These are phyloP conservation scores for Caloenas nicobarica DNA, from an alignment of 2,113 vertebrate species.

Conservation along the genomic window DNA sequence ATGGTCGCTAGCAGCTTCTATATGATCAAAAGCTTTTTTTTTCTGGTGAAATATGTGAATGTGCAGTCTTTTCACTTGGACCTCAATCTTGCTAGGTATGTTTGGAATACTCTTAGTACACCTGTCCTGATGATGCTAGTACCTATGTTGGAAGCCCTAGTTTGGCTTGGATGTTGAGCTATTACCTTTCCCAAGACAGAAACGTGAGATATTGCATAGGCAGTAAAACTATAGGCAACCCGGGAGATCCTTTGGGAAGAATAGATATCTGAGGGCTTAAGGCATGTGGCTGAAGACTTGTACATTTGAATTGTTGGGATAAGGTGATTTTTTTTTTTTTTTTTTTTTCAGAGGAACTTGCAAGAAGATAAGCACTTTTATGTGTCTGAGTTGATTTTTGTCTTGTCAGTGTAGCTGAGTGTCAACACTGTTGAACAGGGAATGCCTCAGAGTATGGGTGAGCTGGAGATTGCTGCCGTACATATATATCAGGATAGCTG, in stretches of 20 bases:
- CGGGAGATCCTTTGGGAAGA: not conserved
- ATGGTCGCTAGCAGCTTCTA: not conserved
- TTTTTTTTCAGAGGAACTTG: not conserved
- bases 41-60: not conserved
- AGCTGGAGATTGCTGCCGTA: not conserved
- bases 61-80: not conserved
- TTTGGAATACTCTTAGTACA: not conserved
- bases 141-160: not conserved
- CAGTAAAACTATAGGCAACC: not conserved
- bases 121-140: not conserved
- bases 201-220: not conserved
- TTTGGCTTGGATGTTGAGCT: not conserved
- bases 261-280: not conserved
- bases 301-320: not conserved
- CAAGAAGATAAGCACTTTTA: not conserved
- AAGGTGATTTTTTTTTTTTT: not conserved
- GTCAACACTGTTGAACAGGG: not conserved
- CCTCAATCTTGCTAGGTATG: not conserved
- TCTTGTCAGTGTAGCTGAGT: not conserved
- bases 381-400: too few species aligned
- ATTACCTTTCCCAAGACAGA: not conserved
- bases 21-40: not conserved
- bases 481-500: not conserved
- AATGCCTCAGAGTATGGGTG: not conserved
- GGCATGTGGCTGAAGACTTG: not conserved